These are phyloP conservation scores for Mythimna pallens DNA, from an alignment of 2,888 invertebrate species.

Conservation along the genomic window DNA sequence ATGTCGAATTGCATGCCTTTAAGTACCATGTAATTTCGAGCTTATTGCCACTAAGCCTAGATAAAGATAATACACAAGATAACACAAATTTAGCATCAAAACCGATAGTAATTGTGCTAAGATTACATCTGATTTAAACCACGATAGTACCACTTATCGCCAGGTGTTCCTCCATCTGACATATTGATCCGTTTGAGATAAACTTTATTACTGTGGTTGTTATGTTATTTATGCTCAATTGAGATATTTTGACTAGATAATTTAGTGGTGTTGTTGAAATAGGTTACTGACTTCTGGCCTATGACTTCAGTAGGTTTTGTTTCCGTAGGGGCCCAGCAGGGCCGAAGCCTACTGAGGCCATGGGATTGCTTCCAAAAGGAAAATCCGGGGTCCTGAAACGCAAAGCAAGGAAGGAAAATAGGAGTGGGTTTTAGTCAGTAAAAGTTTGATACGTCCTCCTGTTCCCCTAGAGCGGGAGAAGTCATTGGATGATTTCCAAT, in stretches of 20 bases:
- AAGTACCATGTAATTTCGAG: neutral
- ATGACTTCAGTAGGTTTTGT: neutral
- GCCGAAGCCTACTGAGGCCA: no score
- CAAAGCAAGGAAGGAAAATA: no score
- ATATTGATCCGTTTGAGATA: conserved; percentile 51
- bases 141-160: conserved; percentile 58
- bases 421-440: no score
- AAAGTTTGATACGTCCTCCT: no score
- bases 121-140: conserved; percentile 46
- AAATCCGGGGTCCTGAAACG: no score
- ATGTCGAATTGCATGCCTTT: no score
- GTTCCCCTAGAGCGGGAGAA: no score
- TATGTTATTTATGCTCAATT: conserved; percentile 32
- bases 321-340: neutral
- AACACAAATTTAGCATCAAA: conserved; percentile 28
- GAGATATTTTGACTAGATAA: conserved; percentile 46
- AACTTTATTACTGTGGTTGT: conserved; percentile 48
- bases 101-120: conserved; percentile 35
- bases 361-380: no score
- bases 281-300: conserved; percentile 12
- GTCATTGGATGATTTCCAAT: no score
- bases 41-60: neutral
- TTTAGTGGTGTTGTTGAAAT: conserved; percentile 14
- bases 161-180: conserved; percentile 54
- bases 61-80: conserved; percentile 23